phyloP scores from a whole-genome alignment of 2,888 invertebrate species.

The Pherbina coryleti region DNA sequence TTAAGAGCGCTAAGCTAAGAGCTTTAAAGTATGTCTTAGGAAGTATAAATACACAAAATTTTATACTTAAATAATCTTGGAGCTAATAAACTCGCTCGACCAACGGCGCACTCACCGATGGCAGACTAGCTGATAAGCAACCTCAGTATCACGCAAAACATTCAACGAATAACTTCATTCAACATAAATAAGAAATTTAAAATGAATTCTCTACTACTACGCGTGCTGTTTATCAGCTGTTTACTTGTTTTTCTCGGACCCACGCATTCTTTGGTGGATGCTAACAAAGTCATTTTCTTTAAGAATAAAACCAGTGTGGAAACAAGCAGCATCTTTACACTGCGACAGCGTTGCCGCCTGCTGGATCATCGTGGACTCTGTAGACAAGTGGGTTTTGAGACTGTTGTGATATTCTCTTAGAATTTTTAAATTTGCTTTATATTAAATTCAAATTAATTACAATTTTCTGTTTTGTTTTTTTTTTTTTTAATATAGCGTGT shows the following conservation, averaged over 20 bases:
- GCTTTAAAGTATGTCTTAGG: no score
- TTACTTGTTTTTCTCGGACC: not conserved
- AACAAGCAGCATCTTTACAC: constrained; percentile 54
- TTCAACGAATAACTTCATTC: not conserved
- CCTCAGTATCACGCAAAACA: not conserved
- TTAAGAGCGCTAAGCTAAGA: no score
- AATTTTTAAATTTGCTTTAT: not conserved
- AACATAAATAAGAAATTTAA: not conserved
- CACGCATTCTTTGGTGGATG: not conserved
- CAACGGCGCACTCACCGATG: no score
- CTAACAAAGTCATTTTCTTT: constrained; percentile 46
- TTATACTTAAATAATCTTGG: no score
- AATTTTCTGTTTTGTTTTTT: not conserved
- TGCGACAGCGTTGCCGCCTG: constrained; percentile 45
- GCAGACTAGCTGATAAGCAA: no score
- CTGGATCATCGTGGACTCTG: constrained; percentile 59
- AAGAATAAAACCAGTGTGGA: constrained; percentile 48
- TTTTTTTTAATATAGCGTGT: not conserved
- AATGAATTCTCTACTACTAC: not conserved
- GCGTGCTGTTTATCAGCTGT: not conserved
- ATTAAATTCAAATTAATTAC: not conserved
- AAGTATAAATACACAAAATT: no score
- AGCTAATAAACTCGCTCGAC: no score
- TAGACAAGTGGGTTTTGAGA: constrained; percentile 46
- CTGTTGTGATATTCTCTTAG: not conserved